Conservation (phyloP, 1,140 invertebrate species). For the Apis laboriosa region DNA sequence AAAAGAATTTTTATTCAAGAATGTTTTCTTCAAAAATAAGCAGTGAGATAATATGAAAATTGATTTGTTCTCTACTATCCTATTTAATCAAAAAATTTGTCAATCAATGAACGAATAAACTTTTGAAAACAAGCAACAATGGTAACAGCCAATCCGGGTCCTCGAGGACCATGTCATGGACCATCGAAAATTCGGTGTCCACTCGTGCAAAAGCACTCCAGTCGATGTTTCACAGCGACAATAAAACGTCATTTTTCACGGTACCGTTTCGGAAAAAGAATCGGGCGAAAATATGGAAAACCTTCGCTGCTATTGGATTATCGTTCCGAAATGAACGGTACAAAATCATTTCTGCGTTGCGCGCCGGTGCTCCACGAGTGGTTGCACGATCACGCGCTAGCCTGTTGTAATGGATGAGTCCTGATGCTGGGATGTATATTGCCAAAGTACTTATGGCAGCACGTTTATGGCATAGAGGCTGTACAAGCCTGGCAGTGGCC, state of each 20-base stretch:
- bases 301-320: background rate
- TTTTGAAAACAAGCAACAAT: conserved; percentile 30
- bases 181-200: conserved; percentile 30
- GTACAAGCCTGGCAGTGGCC: conserved; percentile 58
- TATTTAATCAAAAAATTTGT: background rate
- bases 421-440: conserved; percentile 52
- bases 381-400: conserved; percentile 43
- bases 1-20: background rate
- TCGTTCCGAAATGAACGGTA: conserved; percentile 49
- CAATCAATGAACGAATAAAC: background rate
- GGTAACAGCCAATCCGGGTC: background rate
- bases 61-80: background rate
- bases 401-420: conserved; percentile 63
- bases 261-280: conserved; percentile 38
- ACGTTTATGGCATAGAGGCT: conserved; percentile 64
- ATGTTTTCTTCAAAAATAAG: background rate
- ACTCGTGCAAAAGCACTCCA: conserved; percentile 21
- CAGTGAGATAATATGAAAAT: background rate
- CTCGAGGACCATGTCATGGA: conserved; percentile 19
- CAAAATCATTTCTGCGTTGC: conserved; percentile 30
- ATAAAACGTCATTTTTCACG: conserved; percentile 49
- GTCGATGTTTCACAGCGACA: conserved; percentile 9
- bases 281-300: conserved; percentile 23
- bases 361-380: conserved; percentile 48
- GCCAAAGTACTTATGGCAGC: conserved; percentile 65